Evolutionary conservation across 2,888 invertebrate genomes (phyloP), one percentile per base, ranked within the genome.

Genomic region (Entomobrya multifasciata): DNA sequence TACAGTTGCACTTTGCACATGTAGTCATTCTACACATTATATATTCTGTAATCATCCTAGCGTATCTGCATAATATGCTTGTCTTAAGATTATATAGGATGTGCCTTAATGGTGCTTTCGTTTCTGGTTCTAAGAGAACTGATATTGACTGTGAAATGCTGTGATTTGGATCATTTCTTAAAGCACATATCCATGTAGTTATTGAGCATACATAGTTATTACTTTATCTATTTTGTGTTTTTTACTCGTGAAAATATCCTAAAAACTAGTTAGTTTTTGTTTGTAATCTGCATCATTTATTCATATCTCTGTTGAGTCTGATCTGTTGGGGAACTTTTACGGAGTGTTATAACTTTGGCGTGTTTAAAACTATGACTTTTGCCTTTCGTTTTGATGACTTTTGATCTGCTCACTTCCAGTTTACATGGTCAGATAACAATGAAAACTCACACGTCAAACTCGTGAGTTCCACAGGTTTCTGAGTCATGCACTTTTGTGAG

Each of bases 41-140:
- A 10, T 57, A 1, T 22, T 11, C 22, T 13, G 44, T 67, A 44
- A 20, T 67, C 65, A 67, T n/a, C 41, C 65, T 67, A 41, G 22
- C 17, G 30, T 65, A 65, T 79, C 65, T 65, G 52, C 79, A 65
- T 70, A 36, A 36, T 36, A 36, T 36, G 36, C 36, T n/a, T 20
- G n/a, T 13, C 22, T 67, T 67, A 36, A 8, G 4, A 36, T 6
- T 6, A 36, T 4, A 36, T 36, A 36, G 47, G 65, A 67, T 67
- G 3, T 22, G 22, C 25, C 11, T 47, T 30, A 52, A 36, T 57
- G 55, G 27, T 77, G 30, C 67, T 17, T 79, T 65, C 36, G 27
- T 80, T 80, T 80, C 80, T 80, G 65, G 79, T 80, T 80, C 67
- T 55, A 17, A n/a, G 36, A 41, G 80, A 80, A 27, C 22, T 80